Percentiles rank a stretch among this genome's conserved stretches.
Conservation (phyloP, 2,888 invertebrate species). For the Myopa testacea region DNA sequence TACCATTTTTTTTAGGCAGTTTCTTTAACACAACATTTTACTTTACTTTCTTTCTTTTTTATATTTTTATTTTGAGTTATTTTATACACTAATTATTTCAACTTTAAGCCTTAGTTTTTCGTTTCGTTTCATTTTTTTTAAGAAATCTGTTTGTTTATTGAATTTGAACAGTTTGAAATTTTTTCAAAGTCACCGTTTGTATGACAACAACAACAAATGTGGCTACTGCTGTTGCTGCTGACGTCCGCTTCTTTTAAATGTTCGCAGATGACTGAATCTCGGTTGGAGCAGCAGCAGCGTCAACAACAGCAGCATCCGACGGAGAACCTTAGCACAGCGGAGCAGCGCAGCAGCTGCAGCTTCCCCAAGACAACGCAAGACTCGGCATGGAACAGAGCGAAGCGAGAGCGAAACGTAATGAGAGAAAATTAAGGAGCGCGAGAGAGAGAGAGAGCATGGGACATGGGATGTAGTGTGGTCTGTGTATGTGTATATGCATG, state of each 20-base stretch:
- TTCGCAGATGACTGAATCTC: constrained; percentile 63
- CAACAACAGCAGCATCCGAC: constrained; percentile 37
- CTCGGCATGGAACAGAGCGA: not conserved
- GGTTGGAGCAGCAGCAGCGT: constrained; percentile 26
- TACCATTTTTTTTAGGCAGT: too few relatives aligned
- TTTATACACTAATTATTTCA: not conserved
- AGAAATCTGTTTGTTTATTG: too few relatives aligned
- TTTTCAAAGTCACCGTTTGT: not conserved
- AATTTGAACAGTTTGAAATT: not conserved
- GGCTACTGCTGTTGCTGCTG: constrained; percentile 20
- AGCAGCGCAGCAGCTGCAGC: constrained; percentile 3
- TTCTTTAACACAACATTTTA: too few relatives aligned
- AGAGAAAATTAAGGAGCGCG: not conserved
- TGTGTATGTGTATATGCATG: too few relatives aligned
- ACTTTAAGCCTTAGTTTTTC: too few relatives aligned
- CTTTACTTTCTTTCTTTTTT: not conserved
- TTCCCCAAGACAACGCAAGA: not conserved
- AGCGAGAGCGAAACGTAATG: not conserved
- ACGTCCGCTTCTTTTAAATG: constrained; percentile 65
- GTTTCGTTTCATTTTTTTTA: too few relatives aligned
- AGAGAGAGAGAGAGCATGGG: not conserved
- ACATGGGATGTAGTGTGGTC: not conserved
- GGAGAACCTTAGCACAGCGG: not conserved
- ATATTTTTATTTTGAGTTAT: not conserved
- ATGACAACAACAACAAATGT: not conserved